phyloP scores from a whole-genome alignment of 2,113 vertebrate genomes.

The Melospiza melodia region DNA sequence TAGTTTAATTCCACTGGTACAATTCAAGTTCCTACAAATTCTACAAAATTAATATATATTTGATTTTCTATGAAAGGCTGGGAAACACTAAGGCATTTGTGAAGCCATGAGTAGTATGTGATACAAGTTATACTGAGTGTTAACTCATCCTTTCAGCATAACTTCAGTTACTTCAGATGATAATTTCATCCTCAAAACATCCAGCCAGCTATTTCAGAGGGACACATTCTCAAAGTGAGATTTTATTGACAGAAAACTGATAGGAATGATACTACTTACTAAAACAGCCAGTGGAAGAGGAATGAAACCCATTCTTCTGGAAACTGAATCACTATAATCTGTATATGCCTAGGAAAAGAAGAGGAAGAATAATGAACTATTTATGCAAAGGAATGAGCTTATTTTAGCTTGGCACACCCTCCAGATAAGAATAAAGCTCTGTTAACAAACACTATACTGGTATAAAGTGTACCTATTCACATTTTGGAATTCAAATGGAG shows the following conservation, averaged over 20 bases:
- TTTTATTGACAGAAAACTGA: not conserved
- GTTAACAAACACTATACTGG: not conserved
- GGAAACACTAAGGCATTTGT: not conserved
- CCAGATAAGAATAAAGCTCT: not conserved
- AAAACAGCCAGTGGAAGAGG: slow-evolving; percentile 94
- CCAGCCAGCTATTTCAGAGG: not conserved
- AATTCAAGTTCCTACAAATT: not conserved
- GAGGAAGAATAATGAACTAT: not conserved
- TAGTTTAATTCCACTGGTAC: not conserved
- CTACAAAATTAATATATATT: not conserved
- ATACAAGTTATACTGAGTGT: not conserved
- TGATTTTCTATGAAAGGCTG: not conserved
- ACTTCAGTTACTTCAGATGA: not conserved
- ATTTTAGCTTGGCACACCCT: not conserved
- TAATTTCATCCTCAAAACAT: not conserved
- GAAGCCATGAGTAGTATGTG: not conserved
- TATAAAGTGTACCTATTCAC: not conserved
- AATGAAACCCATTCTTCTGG: slow-evolving; percentile 98
- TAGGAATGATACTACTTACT: slow-evolving; percentile 76
- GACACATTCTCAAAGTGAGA: not conserved
- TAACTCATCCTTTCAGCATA: not conserved
- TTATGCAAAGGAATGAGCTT: slow-evolving; percentile 3
- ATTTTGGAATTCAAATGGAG: slow-evolving; percentile 21
- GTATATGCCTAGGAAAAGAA: slow-evolving; percentile 86
- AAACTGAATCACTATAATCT: slow-evolving; percentile 96